Percentiles rank a stretch among this genome's conserved stretches.
Evolutionary conservation across 2,888 invertebrate genomes (phyloP).

Genomic region (Eustalomyia histrio): DNA sequence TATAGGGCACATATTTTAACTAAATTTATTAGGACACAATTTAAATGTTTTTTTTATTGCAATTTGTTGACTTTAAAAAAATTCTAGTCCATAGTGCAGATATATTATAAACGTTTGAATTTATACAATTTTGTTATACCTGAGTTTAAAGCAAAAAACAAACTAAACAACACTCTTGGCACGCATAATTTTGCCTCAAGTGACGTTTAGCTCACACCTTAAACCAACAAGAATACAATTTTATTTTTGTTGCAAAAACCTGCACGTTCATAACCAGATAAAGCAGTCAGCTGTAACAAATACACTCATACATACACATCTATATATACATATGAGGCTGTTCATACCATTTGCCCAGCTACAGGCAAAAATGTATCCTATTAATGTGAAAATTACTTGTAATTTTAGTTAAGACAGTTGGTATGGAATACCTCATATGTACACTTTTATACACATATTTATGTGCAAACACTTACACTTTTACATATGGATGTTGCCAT

Average conservation of each 20-base stretch:
- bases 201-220: constrained; percentile 56
- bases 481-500: not conserved
- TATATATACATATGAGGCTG: too few species aligned
- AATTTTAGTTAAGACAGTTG: too few species aligned
- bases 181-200: constrained; percentile 60
- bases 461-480: not conserved
- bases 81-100: not conserved
- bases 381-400: too few species aligned
- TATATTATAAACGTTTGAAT: not conserved
- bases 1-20: too few species aligned
- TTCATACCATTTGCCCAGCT: too few species aligned
- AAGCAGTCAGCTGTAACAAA: not conserved
- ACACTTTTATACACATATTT: not conserved
- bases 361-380: too few species aligned
- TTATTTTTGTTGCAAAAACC: constrained; percentile 4
- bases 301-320: not conserved
- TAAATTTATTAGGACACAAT: too few species aligned
- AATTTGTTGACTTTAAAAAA: not conserved
- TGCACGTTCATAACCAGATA: not conserved
- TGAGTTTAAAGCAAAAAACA: constrained; percentile 40
- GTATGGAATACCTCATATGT: too few species aligned
- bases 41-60: too few species aligned
- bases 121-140: constrained; percentile 9
- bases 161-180: constrained; percentile 56
- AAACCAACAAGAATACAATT: constrained; percentile 19